Conservation (phyloP, 2,888 invertebrate genomes). For the Yponomeuta sedellus region DNA sequence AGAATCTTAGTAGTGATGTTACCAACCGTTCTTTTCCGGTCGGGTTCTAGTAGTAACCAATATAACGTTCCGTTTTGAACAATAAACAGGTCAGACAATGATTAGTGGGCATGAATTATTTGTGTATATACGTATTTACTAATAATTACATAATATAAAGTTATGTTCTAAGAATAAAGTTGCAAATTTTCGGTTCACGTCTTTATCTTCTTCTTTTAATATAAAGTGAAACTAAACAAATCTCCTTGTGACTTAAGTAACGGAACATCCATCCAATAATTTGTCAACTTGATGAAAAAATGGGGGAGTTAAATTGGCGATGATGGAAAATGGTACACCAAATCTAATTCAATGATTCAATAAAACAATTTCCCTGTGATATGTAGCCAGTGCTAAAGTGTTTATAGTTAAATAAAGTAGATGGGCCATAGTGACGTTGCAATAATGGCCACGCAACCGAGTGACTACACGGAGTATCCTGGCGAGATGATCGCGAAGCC, state of each 20-base stretch:
- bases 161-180: no score
- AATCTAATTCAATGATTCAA: neutral
- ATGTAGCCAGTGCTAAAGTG: constrained; percentile 6
- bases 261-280: constrained; percentile 4
- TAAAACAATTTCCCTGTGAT: constrained; percentile 8
- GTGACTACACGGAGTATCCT: constrained; percentile 83
- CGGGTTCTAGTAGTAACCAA: no score
- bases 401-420: neutral
- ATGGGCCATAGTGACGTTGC: neutral
- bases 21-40: no score
- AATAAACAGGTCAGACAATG: no score
- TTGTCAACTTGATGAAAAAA: constrained; percentile 12
- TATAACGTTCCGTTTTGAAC: no score
- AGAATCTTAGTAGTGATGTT: no score
- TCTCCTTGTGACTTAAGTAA: no score
- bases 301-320: constrained; percentile 2
- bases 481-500: constrained; percentile 89
- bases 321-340: neutral
- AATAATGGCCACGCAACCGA: constrained; percentile 72
- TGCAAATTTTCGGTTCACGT: no score
- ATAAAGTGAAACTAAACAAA: neutral
- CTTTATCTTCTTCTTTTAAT: no score
- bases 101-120: no score
- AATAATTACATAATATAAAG: no score
- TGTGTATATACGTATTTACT: no score